phyloP scores from a whole-genome alignment of 2,888 invertebrate genomes.

The Xanthostigma xanthostigma region DNA sequence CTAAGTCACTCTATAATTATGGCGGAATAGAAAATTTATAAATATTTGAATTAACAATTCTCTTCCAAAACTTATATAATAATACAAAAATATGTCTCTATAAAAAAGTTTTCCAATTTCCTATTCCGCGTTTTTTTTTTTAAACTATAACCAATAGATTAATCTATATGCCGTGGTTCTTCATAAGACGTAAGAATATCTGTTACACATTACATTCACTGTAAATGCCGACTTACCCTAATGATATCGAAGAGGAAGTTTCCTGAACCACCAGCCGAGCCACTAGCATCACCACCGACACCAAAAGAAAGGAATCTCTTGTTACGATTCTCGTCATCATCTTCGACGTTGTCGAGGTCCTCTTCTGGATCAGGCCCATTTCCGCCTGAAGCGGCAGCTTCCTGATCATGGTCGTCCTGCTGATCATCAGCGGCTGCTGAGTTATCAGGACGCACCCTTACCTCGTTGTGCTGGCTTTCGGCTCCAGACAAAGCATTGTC shows the following conservation, averaged over 20 bases:
- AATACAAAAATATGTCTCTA: too few relatives aligned
- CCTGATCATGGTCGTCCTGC: conserved; percentile 25
- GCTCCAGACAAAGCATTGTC: conserved; percentile 36
- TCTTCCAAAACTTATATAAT: too few relatives aligned
- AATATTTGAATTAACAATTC: too few relatives aligned
- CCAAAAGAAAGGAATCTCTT: conserved; percentile 65
- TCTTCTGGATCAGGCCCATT: conserved; percentile 51
- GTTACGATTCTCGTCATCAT: conserved; percentile 63
- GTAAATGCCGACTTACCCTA: conserved; percentile 50
- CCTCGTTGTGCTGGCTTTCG: conserved; percentile 46
- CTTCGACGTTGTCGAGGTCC: conserved; percentile 54
- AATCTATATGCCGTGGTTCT: too few relatives aligned
- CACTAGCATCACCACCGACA: conserved; percentile 28
- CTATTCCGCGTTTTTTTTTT: too few relatives aligned
- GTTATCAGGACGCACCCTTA: conserved; percentile 22
- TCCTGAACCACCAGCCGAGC: conserved; percentile 52
- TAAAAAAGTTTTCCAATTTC: too few relatives aligned
- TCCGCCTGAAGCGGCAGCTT: conserved; percentile 35
- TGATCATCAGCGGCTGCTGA: background rate
- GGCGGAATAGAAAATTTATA: too few relatives aligned
- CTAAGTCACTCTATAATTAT: too few relatives aligned
- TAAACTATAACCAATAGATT: too few relatives aligned
- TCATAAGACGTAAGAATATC: too few relatives aligned
- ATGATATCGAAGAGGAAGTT: conserved; percentile 83
- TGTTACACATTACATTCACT: background rate